Conservation (phyloP, 1,140 invertebrate genomes). For the Fopius arisanus region DNA sequence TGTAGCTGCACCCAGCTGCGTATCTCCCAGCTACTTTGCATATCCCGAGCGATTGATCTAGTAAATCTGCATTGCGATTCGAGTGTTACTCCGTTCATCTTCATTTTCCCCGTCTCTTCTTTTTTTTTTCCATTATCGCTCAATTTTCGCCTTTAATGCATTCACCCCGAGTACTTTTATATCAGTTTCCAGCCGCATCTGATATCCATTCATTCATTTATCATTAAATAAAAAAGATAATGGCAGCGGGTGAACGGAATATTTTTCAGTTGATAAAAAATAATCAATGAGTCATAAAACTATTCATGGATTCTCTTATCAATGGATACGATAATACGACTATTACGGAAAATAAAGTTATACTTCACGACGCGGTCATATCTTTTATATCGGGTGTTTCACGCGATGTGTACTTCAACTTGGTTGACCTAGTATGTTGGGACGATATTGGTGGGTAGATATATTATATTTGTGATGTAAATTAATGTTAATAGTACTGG, state of each 20-base stretch:
- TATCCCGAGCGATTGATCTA: slow-evolving; percentile 1
- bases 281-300: too few species aligned
- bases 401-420: neutral
- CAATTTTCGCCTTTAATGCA: slow-evolving; percentile 3
- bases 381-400: slow-evolving; percentile 2
- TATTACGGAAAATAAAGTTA: neutral
- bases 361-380: neutral
- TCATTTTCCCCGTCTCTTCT: neutral
- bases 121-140: slow-evolving; percentile 30
- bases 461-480: slow-evolving; percentile 52
- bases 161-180: slow-evolving; percentile 19
- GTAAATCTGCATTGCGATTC: slow-evolving; percentile 9
- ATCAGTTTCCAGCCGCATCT: slow-evolving; percentile 3
- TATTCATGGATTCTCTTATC: neutral
- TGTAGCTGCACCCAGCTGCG: neutral
- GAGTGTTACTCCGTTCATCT: neutral
- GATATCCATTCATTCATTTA: too few species aligned
- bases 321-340: neutral
- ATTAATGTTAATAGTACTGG: slow-evolving; percentile 46
- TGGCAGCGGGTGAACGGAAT: too few species aligned
- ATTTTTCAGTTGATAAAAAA: too few species aligned
- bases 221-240: too few species aligned
- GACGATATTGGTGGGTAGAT: neutral
- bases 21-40: slow-evolving; percentile 16
- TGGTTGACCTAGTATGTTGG: neutral